These are phyloP conservation scores for Epinotia nisella DNA, from an alignment of 2,888 invertebrate genomes.

Conservation along the genomic window DNA sequence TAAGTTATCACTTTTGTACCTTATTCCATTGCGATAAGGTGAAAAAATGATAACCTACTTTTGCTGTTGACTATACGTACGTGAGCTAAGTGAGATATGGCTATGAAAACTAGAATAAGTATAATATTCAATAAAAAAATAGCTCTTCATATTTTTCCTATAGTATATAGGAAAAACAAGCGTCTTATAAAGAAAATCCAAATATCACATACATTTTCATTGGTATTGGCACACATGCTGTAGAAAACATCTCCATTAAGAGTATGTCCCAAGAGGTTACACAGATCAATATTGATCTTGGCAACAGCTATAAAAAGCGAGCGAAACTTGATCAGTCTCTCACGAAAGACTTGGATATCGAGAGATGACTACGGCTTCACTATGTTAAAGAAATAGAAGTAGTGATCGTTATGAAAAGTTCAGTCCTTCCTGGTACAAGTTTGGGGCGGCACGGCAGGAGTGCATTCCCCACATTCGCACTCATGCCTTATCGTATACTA, in stretches of 20 bases:
- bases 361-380: background rate
- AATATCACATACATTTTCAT: constrained; percentile 43
- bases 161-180: constrained; percentile 27
- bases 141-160: constrained; percentile 7
- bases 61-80: too few relatives aligned
- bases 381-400: background rate
- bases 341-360: background rate
- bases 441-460: background rate
- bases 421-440: background rate
- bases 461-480: background rate
- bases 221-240: constrained; percentile 42
- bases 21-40: too few relatives aligned
- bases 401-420: background rate
- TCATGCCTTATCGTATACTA: background rate
- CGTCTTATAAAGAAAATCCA: constrained; percentile 42
- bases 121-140: constrained; percentile 25
- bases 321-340: background rate
- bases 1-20: too few relatives aligned
- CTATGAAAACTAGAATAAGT: constrained; percentile 18
- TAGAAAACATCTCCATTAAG: constrained; percentile 8
- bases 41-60: too few relatives aligned
- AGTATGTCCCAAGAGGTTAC: constrained; percentile 5
- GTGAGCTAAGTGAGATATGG: constrained; percentile 4
- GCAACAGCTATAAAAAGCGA: background rate
- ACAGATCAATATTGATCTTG: constrained; percentile 3